These are phyloP conservation scores for Jaculus jaculus DNA, from an alignment of 2,113 vertebrate genomes.

Conservation along the genomic window DNA sequence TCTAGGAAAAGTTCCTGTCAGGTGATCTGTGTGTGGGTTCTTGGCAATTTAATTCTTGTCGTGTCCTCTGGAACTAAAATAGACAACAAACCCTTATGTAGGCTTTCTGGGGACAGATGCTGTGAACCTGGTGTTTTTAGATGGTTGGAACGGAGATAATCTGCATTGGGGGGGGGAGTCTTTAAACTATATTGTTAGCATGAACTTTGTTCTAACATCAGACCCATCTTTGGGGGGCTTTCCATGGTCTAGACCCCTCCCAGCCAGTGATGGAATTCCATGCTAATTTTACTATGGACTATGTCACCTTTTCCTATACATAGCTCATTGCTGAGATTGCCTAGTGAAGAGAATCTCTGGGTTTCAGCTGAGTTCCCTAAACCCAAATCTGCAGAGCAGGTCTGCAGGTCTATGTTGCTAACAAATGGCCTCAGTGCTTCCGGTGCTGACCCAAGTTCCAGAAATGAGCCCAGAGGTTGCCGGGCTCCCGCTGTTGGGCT, in stretches of 20 bases:
- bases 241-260: not conserved
- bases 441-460: not conserved
- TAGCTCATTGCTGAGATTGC: not conserved
- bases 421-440: not conserved
- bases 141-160: not conserved
- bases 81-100: not conserved
- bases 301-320: not conserved
- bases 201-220: not conserved
- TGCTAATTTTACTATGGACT: not conserved
- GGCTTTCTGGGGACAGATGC: not conserved
- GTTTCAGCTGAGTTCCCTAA: not conserved
- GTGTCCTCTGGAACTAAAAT: not conserved
- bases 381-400: not conserved
- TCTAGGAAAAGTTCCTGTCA: not conserved
- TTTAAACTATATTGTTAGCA: not conserved
- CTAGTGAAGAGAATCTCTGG: not conserved
- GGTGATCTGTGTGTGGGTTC: not conserved
- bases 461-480: not conserved
- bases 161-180: not conserved
- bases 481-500: rapidly evolving
- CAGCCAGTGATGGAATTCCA: not conserved
- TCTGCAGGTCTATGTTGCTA: not conserved
- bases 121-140: not conserved
- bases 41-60: not conserved
- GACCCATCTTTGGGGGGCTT: not conserved